Base-by-base conservation (phyloP, 2,888 invertebrate species). In the Cosmia pyralina region DNA sequence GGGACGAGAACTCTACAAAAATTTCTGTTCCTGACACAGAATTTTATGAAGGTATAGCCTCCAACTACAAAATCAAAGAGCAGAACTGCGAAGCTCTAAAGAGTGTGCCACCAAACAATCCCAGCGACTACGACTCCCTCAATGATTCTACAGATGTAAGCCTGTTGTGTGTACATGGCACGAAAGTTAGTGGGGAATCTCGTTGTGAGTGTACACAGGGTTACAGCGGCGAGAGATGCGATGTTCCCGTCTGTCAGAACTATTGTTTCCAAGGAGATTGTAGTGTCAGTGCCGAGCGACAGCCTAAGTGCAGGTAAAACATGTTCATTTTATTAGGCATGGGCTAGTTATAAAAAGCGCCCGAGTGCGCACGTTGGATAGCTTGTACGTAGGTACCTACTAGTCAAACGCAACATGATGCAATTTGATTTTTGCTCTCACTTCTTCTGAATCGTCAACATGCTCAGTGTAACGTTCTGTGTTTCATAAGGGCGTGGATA, bases 241-340 rank as follows among this genome's bases (percentile, higher is more conserved):
- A 67, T 4, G n/a, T 34, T 4, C n/a, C 64, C 17, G 44, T 22
- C 17, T 68, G 68, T 65, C 38, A 69, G 4, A 65, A 69, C 68
- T 69, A 65, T 28, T 69, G 68, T 15, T 15, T 65, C 1, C 48
- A 69, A 22, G 68, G 68, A 50, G 4, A 65, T 10, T 69, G 68
- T 38, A 10, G 46, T 13, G 28, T 28, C 28, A 28, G 28, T 3
- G 28, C 28, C 28, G 28, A 28, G 28, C 2, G 28, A 28, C 28
- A 28, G 1, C 62, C 17, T 46, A 28, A 17, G 17, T 62, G 62
- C 62, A 62, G 62, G 57, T 57, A 57, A 57, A 10, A 17, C 10
- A 28, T 28, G 17, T 22, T 41, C 1, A 57, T 55, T 4, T 13
- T 3, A 38, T 17, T 34, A 17, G 28, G 28, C 28, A 28, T 28